Conservation (phyloP, 2,888 invertebrate species). For the Cataglyphis livida region DNA sequence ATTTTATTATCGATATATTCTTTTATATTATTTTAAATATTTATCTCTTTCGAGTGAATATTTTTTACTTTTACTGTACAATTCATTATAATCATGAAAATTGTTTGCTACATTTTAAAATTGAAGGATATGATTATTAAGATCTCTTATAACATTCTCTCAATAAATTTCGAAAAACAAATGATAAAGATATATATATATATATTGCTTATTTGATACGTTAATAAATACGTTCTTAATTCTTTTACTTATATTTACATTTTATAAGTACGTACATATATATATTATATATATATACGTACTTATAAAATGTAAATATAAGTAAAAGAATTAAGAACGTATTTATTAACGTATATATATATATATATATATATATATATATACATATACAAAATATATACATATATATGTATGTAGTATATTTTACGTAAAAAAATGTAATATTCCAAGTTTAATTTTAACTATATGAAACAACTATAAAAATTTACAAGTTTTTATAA, state of each 20-base stretch:
- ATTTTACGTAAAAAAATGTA: background rate
- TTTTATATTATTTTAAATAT: background rate
- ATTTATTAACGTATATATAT: slow-evolving; percentile 3
- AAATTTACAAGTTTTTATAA: background rate
- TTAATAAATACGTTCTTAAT: background rate
- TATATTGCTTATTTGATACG: slow-evolving; percentile 2
- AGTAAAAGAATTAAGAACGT: background rate
- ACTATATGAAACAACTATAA: background rate
- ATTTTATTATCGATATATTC: background rate
- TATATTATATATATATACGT: background rate
- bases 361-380: too few species aligned
- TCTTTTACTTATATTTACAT: background rate
- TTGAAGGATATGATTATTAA: background rate
- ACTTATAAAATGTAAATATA: slow-evolving; percentile 3
- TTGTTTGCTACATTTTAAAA: background rate
- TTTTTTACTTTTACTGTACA: background rate
- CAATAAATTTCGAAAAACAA: background rate
- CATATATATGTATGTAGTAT: background rate
- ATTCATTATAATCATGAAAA: background rate
- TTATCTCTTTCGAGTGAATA: background rate
- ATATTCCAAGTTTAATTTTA: background rate
- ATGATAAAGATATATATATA: background rate
- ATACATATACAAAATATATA: too few species aligned
- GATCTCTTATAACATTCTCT: background rate
- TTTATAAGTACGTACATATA: background rate